Evolutionary conservation across 2,888 invertebrate species (phyloP).

Genomic region (Acronicta alni): DNA sequence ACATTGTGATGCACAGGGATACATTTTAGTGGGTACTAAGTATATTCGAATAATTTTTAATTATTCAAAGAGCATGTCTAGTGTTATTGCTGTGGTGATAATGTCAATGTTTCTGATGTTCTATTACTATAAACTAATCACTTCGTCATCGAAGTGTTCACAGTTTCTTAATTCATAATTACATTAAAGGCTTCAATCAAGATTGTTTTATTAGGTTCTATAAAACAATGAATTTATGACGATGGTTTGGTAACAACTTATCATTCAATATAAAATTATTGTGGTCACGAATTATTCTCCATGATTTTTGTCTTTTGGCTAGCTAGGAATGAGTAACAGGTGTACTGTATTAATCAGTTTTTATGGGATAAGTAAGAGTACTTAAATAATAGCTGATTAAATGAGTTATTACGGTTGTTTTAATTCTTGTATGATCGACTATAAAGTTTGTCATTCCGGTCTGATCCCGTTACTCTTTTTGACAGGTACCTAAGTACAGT

Average conservation of each 20-base stretch:
- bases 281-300: too few species aligned
- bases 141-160: slow-evolving; percentile 6
- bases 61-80: slow-evolving; percentile 5
- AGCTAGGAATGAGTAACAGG: too few species aligned
- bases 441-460: too few species aligned
- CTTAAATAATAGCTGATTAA: too few species aligned
- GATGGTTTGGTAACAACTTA: not conserved
- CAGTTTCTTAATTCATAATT: slow-evolving; percentile 17
- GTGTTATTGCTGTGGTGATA: slow-evolving; percentile 22
- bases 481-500: too few species aligned
- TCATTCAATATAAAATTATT: not conserved
- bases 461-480: too few species aligned
- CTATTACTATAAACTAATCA: slow-evolving; percentile 27
- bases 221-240: slow-evolving; percentile 18
- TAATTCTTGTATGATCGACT: too few species aligned
- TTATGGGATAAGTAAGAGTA: too few species aligned
- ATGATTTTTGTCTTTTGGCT: too few species aligned
- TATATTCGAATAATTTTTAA: slow-evolving; percentile 14
- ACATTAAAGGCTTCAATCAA: slow-evolving; percentile 17
- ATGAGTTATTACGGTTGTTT: too few species aligned
- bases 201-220: slow-evolving; percentile 5
- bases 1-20: slow-evolving; percentile 13
- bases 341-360: too few species aligned
- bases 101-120: slow-evolving; percentile 16
- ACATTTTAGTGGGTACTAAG: slow-evolving; percentile 31